These are phyloP conservation scores for Papilio machaon DNA, from an alignment of 1,140 invertebrate genomes.

Conservation along the genomic window DNA sequence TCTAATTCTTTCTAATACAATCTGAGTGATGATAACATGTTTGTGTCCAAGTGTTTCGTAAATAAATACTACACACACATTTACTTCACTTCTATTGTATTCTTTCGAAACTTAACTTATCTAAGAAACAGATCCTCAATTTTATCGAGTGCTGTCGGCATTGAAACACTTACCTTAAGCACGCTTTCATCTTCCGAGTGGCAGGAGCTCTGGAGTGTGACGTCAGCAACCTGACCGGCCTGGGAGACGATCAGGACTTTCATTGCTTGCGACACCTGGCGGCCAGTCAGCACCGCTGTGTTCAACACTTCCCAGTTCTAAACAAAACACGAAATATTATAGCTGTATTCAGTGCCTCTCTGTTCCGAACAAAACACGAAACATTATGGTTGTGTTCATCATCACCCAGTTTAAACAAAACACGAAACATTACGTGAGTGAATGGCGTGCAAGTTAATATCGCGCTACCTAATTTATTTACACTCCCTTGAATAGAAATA, in stretches of 20 bases:
- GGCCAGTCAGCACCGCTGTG: constrained; percentile 96
- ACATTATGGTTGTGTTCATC: too few species aligned
- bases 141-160: constrained; percentile 7
- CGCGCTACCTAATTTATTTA: constrained; percentile 6
- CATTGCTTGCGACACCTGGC: constrained; percentile 96
- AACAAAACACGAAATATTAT: constrained; percentile 55
- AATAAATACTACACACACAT: not conserved
- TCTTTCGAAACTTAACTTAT: not conserved
- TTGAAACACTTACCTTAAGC: constrained; percentile 88
- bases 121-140: not conserved
- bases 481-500: not conserved
- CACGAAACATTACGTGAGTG: not conserved
- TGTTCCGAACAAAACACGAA: constrained; percentile 86
- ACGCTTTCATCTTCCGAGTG: constrained; percentile 97
- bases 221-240: constrained; percentile 95
- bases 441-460: constrained; percentile 27
- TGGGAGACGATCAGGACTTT: constrained; percentile 97
- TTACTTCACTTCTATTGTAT: not conserved
- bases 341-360: constrained; percentile 96
- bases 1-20: too few species aligned
- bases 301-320: constrained; percentile 98
- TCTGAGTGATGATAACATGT: too few species aligned
- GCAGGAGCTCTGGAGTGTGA: constrained; percentile 97
- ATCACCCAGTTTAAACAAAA: too few species aligned
- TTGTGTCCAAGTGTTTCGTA: not conserved